phyloP scores from a whole-genome alignment of 2,113 vertebrate genomes.

The Suncus etruscus region DNA sequence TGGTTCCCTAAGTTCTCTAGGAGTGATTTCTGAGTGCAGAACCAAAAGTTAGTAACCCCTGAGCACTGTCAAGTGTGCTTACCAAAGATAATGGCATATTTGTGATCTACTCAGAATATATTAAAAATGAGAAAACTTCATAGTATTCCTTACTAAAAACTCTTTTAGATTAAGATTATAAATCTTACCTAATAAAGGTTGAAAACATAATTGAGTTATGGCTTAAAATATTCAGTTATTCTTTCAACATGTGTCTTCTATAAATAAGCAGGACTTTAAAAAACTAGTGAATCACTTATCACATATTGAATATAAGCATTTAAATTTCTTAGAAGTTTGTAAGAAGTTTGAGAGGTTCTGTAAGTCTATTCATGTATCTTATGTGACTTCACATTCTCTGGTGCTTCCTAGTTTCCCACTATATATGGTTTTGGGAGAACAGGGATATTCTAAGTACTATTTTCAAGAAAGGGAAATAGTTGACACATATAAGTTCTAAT shows the following conservation, averaged over 20 bases:
- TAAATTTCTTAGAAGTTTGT: background rate
- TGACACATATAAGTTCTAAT: background rate
- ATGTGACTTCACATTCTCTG: too few relatives aligned
- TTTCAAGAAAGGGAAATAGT: background rate
- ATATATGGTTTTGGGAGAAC: background rate
- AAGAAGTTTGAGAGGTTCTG: background rate
- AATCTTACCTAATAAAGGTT: background rate
- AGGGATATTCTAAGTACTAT: background rate
- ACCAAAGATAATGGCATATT: background rate
- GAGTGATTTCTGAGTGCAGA: too few relatives aligned
- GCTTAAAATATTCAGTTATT: too few relatives aligned
- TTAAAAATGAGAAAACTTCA: background rate
- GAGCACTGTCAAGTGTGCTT: too few relatives aligned
- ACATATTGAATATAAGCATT: background rate
- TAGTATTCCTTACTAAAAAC: background rate
- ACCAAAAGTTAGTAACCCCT: too few relatives aligned
- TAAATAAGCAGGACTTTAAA: background rate
- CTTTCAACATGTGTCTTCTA: too few relatives aligned
- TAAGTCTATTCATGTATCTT: rapidly evolving
- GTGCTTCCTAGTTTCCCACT: background rate
- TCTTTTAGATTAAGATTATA: constrained; percentile 10
- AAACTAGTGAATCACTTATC: background rate
- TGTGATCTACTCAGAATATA: background rate
- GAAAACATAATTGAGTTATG: too few relatives aligned
- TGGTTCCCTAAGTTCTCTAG: too few relatives aligned